phyloP scores from a whole-genome alignment of 2,797 vertebrate species.

The Tadarida brasiliensis region DNA sequence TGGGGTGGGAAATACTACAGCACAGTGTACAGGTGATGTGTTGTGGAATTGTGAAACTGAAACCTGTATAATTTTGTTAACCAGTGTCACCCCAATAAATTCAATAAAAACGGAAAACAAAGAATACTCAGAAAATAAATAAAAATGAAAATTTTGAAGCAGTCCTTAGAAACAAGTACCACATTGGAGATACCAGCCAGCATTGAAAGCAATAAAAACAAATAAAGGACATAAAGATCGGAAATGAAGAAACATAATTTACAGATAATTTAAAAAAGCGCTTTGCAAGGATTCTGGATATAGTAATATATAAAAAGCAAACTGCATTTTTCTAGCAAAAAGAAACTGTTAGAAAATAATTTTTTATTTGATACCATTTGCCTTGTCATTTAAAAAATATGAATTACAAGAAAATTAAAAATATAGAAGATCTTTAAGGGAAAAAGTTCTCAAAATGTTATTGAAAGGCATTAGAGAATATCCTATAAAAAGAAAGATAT shows the following conservation, averaged over 20 bases:
- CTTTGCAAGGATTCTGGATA: background rate
- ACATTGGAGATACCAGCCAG: background rate
- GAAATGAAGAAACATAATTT: background rate
- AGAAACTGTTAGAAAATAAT: constrained; percentile 6
- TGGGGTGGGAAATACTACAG: too few species aligned
- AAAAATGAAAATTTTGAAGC: background rate
- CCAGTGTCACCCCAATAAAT: too few species aligned
- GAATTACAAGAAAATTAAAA: background rate
- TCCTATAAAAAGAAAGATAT: background rate
- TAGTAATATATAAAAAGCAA: background rate
- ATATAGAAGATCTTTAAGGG: background rate
- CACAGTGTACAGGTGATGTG: too few species aligned
- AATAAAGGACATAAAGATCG: background rate
- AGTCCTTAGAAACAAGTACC: background rate
- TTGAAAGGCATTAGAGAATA: background rate
- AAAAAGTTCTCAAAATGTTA: background rate
- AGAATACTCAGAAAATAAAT: too few species aligned
- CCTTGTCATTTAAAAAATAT: background rate
- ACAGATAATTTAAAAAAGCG: background rate
- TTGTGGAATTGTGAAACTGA: too few species aligned
- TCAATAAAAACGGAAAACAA: too few species aligned
- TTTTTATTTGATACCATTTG: background rate
- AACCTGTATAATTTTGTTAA: too few species aligned
- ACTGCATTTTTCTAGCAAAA: background rate
- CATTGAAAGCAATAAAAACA: background rate